Evolutionary conservation across 2,888 invertebrate species (phyloP).

Genomic region (Yponomeuta plumbellus): DNA sequence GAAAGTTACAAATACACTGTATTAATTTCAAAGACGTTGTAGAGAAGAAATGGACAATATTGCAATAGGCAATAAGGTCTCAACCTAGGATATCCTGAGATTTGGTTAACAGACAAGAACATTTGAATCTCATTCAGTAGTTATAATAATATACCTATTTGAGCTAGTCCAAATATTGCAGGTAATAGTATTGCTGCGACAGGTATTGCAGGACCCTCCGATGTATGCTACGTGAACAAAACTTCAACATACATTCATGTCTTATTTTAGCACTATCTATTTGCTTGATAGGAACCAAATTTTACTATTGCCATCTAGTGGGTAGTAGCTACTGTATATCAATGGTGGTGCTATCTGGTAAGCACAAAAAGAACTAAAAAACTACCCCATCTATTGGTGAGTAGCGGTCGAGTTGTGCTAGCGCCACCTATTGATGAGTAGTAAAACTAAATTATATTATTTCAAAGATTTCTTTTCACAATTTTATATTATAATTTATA

Average conservation of each 20-base stretch:
- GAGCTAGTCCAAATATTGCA: too few relatives aligned
- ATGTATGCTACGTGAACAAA: background rate
- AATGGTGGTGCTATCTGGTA: slow-evolving; percentile 24
- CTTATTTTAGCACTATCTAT: slow-evolving; percentile 23
- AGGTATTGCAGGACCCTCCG: too few relatives aligned
- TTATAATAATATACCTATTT: too few relatives aligned
- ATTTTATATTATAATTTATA: too few relatives aligned
- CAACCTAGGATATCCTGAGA: too few relatives aligned
- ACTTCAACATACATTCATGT: background rate
- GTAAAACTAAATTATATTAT: background rate
- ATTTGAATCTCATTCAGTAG: too few relatives aligned
- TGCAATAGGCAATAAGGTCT: too few relatives aligned
- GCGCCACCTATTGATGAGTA: background rate
- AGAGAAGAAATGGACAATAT: too few relatives aligned
- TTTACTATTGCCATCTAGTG: slow-evolving; percentile 28
- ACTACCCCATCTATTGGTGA: slow-evolving; percentile 27
- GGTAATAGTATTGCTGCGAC: too few relatives aligned
- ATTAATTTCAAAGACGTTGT: too few relatives aligned
- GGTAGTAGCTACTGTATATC: slow-evolving; percentile 17
- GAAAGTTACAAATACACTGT: too few relatives aligned
- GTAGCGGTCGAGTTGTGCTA: slow-evolving; percentile 18
- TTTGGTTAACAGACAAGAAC: too few relatives aligned
- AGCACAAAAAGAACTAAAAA: slow-evolving; percentile 9
- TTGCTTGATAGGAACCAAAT: slow-evolving; percentile 20
- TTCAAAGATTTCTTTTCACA: background rate